Conservation (phyloP, 2,113 vertebrate genomes). For the Lontra canadensis region DNA sequence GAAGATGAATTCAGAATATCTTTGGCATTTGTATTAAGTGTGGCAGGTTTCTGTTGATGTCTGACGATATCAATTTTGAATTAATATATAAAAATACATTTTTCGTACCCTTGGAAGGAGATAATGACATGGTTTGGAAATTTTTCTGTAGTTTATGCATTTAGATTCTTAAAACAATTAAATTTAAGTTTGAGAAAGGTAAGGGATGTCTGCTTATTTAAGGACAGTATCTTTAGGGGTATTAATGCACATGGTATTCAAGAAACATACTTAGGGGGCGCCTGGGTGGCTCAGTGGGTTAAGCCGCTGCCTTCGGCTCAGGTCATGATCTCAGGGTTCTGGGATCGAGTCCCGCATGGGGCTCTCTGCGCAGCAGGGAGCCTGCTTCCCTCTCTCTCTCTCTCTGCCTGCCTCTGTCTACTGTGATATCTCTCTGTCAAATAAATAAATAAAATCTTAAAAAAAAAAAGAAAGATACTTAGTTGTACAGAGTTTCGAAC, state of each 20-base stretch:
- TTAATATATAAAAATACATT: constrained; percentile 14
- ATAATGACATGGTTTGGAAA: not conserved
- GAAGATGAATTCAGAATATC: not conserved
- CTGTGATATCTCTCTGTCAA: no score
- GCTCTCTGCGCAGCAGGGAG: no score
- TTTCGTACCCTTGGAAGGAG: not conserved
- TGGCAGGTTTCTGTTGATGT: not conserved
- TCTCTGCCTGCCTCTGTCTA: no score
- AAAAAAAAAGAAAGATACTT: constrained; percentile 5
- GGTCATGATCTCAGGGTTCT: no score
- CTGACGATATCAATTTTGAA: constrained; percentile 5
- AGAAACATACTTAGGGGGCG: constrained; percentile 18
- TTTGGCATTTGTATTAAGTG: not conserved
- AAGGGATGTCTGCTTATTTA: not conserved
- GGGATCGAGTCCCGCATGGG: no score
- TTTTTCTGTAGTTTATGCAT: not conserved
- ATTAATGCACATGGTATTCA: not conserved
- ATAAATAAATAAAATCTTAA: no score
- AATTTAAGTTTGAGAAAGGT: constrained; percentile 34
- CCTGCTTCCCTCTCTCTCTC: no score
- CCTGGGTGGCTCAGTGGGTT: no score
- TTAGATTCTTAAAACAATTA: constrained; percentile 42
- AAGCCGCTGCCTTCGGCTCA: no score
- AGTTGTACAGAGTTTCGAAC: not conserved
- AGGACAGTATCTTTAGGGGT: constrained; percentile 40